A percentile compares a stretch with the other conserved stretches of the same genome.
phyloP scores from a whole-genome alignment of 2,113 vertebrate species.

The Dromaius novaehollandiae region DNA sequence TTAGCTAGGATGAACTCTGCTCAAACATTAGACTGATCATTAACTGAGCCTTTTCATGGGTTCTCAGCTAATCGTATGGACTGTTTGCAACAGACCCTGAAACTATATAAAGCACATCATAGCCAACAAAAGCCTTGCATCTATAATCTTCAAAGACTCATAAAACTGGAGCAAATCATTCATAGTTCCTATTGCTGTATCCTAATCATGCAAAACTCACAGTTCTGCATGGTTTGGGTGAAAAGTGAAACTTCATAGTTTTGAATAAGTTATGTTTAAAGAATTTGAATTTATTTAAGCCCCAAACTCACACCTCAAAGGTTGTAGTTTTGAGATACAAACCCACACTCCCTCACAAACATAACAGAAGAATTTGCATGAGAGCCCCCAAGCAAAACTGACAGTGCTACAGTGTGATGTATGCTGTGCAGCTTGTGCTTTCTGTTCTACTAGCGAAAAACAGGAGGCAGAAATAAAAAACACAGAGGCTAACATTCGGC shows the following conservation, averaged over 20 bases:
- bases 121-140: not conserved
- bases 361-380: not conserved
- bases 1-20: not conserved
- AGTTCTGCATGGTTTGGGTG: not conserved
- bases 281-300: not conserved
- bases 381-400: not conserved
- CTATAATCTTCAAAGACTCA: constrained; percentile 4
- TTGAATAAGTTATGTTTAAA: not conserved
- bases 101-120: not conserved
- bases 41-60: not conserved
- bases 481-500: not conserved
- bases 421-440: not conserved
- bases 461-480: not conserved
- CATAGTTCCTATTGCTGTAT: constrained; percentile 4
- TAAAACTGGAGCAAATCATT: constrained; percentile 41
- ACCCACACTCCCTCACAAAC: not conserved
- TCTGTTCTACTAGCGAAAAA: not conserved
- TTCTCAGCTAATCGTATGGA: not conserved
- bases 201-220: not conserved
- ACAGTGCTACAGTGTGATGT: not conserved
- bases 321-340: not conserved
- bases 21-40: not conserved
- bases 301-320: not conserved
- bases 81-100: not conserved
- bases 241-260: not conserved